Conservation (phyloP, 2,888 invertebrate species). For the Yponomeuta sedellus region DNA sequence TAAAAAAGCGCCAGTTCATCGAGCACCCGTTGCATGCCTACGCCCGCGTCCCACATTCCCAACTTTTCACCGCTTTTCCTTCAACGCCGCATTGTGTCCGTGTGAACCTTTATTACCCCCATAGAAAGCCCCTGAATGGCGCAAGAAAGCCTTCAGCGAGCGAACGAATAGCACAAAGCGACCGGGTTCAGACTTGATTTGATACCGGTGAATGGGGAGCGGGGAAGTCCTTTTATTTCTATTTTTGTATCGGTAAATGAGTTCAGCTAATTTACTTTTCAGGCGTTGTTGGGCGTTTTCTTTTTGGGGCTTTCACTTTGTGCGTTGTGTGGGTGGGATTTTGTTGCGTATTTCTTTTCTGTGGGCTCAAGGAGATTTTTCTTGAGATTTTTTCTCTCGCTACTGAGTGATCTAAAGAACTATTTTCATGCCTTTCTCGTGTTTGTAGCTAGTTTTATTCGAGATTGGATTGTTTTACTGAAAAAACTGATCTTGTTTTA, state of each 20-base stretch:
- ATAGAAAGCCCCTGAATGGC: conserved; percentile 71
- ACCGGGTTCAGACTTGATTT: conserved; percentile 50
- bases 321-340: background rate
- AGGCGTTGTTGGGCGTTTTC: conserved; percentile 20
- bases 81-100: conserved; percentile 67
- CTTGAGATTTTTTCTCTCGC: no score
- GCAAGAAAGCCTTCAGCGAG: conserved; percentile 72
- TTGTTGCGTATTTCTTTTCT: background rate
- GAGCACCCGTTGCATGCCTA: conserved; percentile 40
- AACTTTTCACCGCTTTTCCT: conserved; percentile 72
- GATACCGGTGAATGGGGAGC: conserved; percentile 33
- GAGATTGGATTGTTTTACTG: no score
- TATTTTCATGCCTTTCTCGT: no score
- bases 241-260: conserved; percentile 72
- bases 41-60: conserved; percentile 68
- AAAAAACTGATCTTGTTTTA: no score
- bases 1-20: background rate
- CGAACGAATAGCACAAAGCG: conserved; percentile 45
- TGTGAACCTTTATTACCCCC: conserved; percentile 74
- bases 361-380: background rate
- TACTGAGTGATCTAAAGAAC: no score
- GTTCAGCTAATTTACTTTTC: conserved; percentile 68
- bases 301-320: background rate
- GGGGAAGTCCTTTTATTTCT: conserved; percentile 60
- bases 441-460: no score